Evolutionary conservation across 2,888 invertebrate genomes (phyloP), one percentile per base, ranked within the genome.

Genomic region (Mycalesis mineus): DNA sequence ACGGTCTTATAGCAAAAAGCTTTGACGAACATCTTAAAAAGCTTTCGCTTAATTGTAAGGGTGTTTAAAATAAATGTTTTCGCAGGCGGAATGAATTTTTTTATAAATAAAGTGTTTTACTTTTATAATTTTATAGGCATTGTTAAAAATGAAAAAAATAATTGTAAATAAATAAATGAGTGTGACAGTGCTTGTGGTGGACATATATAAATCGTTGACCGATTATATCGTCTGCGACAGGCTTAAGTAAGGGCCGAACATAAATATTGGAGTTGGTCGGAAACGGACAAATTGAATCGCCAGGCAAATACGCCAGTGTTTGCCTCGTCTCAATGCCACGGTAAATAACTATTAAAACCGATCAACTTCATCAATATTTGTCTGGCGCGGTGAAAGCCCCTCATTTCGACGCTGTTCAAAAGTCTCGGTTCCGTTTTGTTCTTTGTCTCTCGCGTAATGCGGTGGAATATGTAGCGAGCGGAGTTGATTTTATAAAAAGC

Each of bases 291-390:
- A 66, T 65, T 64, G 61, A 61, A 64, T 63, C 59, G 61, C 61
- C 66, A 56, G 57, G 57, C 62, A 64, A 64, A 63, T 51, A 50
- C 53, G 53, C 53, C 55, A 58, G 61, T 67, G 63, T 69, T 67
- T 69, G 61, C 60, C 56, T 66, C 64, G 62, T 65, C 62, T 58
- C 65, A 57, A 60, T 58, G 44, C 57, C 48, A 58, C 55, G 56
- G 67, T 61, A 64, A 62, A 64, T 62, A 64, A 65, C 70, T 73
- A 72, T 73, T 69, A 71, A 66, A 70, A 63, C 65, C 67, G 65
- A 69, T 72, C 68, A 68, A 65, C 68, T 73, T 64, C 63, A 71
- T 69, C 72, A 74, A 75, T 72, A 73, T 75, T 74, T 71, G 66
- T 60, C 28, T 64, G 65, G 59, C 50, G 44, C 49, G 51, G 61